Evolutionary conservation across 2,113 vertebrate species (phyloP).

Genomic region (Anhinga rufa): DNA sequence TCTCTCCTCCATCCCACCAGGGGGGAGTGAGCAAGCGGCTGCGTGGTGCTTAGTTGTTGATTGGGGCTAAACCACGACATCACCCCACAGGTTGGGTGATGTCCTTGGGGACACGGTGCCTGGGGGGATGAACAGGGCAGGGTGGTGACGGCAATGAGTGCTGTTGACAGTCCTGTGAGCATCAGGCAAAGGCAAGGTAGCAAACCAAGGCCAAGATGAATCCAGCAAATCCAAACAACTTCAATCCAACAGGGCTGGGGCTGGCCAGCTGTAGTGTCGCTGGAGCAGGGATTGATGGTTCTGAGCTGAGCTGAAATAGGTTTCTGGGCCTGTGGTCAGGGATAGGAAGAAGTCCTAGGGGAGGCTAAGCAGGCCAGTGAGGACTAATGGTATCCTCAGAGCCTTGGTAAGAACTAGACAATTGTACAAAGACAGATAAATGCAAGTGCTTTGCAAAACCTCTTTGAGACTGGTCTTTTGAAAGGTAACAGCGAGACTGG

Average conservation of each 20-base stretch:
- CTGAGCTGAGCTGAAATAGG: background rate
- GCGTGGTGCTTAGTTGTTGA: too few species aligned
- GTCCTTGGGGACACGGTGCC: rapidly evolving
- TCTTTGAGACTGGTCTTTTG: background rate
- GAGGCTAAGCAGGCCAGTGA: background rate
- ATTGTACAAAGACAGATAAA: background rate
- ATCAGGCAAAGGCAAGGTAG: background rate
- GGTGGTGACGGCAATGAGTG: background rate
- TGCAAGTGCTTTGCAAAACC: background rate
- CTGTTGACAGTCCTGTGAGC: background rate
- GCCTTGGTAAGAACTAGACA: background rate
- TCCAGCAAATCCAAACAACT: background rate
- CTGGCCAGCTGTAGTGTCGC: background rate
- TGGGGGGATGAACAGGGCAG: background rate
- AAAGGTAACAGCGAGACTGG: background rate
- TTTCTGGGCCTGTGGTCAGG: background rate
- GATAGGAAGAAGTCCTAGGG: background rate
- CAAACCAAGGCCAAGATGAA: background rate
- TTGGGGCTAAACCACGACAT: too few species aligned
- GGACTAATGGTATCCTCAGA: background rate
- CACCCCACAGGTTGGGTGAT: background rate
- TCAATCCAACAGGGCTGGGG: background rate
- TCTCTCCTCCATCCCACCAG: too few species aligned
- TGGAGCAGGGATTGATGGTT: background rate
- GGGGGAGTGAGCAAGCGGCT: too few species aligned